phyloP scores from a whole-genome alignment of 2,888 invertebrate species.

The Philhelius pedissequus region DNA sequence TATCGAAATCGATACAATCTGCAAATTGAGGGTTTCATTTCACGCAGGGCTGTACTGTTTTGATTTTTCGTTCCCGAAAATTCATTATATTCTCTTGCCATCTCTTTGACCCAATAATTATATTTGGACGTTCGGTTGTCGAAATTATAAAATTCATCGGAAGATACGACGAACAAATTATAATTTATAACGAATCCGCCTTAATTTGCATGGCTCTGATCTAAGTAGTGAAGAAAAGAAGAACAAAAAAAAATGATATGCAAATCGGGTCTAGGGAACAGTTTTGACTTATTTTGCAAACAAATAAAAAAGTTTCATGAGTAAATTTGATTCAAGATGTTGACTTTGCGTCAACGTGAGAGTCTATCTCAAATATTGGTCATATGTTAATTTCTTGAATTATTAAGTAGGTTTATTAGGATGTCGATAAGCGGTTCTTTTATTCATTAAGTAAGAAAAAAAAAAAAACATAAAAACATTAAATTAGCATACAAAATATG shows the following conservation, averaged over 20 bases:
- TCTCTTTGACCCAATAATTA: conserved; percentile 63
- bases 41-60: neutral
- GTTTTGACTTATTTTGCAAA: neutral
- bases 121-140: neutral
- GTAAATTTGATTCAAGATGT: neutral
- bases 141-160: conserved; percentile 41
- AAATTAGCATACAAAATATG: conserved; percentile 33
- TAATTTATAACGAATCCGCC: neutral
- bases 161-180: neutral
- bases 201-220: conserved; percentile 60
- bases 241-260: neutral
- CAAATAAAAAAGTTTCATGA: neutral
- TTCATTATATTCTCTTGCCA: neutral
- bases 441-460: neutral
- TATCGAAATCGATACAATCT: conserved; percentile 46
- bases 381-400: conserved; percentile 51
- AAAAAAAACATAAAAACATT: conserved; percentile 13
- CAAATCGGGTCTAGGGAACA: conserved; percentile 20
- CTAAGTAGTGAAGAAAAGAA: conserved; percentile 26
- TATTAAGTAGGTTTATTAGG: conserved; percentile 45
- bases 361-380: conserved; percentile 52
- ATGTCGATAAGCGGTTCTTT: conserved; percentile 46
- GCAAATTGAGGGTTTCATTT: conserved; percentile 26
- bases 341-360: conserved; percentile 30
- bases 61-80: neutral